Evolutionary conservation across 1,140 invertebrate genomes (phyloP).

Genomic region (Acromyrmex echinatior): DNA sequence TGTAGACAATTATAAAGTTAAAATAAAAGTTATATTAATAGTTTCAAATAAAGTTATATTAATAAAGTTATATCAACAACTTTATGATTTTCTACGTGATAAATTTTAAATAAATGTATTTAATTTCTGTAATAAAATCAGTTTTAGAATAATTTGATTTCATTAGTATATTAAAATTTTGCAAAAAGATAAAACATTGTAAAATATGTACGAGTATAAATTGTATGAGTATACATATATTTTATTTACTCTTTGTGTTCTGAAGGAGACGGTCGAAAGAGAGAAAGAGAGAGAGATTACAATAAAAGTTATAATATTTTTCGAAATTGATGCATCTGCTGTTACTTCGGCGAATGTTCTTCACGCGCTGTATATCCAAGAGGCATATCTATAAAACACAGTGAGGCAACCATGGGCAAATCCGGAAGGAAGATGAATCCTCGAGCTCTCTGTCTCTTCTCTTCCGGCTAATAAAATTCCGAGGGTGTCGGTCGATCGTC

Average conservation of each 20-base stretch:
- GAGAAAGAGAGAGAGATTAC: no score
- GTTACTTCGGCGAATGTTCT: slow-evolving; percentile 13
- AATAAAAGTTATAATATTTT: neutral
- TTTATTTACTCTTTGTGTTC: neutral
- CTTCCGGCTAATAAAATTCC: slow-evolving; percentile 82
- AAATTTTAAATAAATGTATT: neutral
- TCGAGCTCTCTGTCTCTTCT: slow-evolving; percentile 37
- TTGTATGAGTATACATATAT: neutral
- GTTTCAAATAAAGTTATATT: no score
- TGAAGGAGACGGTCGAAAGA: neutral
- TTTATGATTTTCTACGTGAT: neutral
- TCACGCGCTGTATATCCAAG: slow-evolving; percentile 8
- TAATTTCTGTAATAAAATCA: neutral
- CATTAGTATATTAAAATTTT: neutral
- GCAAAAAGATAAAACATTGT: neutral
- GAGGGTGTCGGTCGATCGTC: slow-evolving; percentile 55
- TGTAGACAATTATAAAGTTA: no score
- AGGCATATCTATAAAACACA: slow-evolving; percentile 34
- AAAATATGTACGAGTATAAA: neutral
- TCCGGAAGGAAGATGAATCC: slow-evolving; percentile 37
- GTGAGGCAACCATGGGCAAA: neutral
- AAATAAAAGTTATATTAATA: no score
- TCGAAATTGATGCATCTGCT: slow-evolving; percentile 8
- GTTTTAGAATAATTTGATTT: neutral
- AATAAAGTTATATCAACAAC: neutral